A percentile compares a stretch with the other conserved stretches of the same genome.
Evolutionary conservation across 1,140 invertebrate genomes (phyloP).

Genomic region (Philotrypesis tridentata): DNA sequence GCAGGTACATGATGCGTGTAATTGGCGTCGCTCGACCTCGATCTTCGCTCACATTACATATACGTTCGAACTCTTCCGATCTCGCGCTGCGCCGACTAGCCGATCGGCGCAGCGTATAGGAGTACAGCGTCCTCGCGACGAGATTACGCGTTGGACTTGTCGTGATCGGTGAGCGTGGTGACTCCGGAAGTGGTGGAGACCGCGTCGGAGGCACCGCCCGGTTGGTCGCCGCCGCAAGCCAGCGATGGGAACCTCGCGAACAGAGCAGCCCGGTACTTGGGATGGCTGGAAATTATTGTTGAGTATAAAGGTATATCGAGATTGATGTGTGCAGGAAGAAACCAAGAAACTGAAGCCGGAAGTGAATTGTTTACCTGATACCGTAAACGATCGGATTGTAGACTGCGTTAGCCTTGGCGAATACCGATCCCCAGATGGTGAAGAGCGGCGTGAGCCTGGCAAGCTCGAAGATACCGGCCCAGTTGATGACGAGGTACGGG

Average conservation of each 20-base stretch:
- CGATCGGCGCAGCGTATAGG: not conserved
- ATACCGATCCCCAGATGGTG: conserved; percentile 86
- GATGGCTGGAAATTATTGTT: conserved; percentile 82
- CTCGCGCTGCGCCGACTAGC: not conserved
- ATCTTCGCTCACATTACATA: too few species aligned
- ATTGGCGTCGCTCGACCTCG: too few species aligned
- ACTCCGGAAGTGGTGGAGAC: conserved; percentile 63
- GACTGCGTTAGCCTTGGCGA: conserved; percentile 85
- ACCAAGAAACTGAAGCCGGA: too few species aligned
- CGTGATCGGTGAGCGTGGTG: conserved; percentile 66
- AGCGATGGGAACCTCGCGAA: conserved; percentile 81
- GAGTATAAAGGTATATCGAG: not conserved
- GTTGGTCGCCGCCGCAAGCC: conserved; percentile 70
- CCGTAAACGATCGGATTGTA: conserved; percentile 90
- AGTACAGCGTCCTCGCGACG: not conserved
- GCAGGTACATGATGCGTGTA: not conserved
- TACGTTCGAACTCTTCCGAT: not conserved
- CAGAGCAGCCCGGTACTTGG: conserved; percentile 83
- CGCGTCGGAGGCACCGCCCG: conserved; percentile 51
- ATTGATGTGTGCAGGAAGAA: not conserved
- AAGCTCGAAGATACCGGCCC: conserved; percentile 81
- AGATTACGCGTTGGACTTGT: conserved; percentile 75
- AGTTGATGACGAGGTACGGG: conserved; percentile 88
- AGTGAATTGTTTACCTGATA: conserved; percentile 85
- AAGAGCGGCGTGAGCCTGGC: conserved; percentile 81